phyloP scores from a whole-genome alignment of 2,113 vertebrate genomes.

The Chloebia gouldiae region DNA sequence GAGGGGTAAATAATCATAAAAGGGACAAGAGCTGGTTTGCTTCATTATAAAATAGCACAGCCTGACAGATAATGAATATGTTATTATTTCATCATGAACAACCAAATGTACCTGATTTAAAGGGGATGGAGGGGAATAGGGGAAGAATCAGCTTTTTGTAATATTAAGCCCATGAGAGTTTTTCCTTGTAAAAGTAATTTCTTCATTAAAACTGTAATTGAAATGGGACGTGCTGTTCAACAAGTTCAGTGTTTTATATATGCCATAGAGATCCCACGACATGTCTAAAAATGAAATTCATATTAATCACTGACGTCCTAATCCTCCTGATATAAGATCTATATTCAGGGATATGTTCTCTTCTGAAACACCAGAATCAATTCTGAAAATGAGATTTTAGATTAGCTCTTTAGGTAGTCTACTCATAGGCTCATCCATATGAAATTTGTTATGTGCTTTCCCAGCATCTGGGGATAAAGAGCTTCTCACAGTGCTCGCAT shows the following conservation, averaged over 20 bases:
- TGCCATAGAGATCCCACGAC: neutral
- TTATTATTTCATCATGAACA: conserved; percentile 16
- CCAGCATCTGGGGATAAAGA: conserved; percentile 41
- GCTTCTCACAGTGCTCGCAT: neutral
- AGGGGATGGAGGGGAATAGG: neutral
- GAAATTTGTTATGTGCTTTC: conserved; percentile 45
- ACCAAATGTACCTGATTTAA: neutral
- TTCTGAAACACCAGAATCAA: conserved; percentile 44
- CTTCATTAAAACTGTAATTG: conserved; percentile 63
- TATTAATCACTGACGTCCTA: conserved; percentile 53
- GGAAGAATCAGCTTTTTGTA: neutral
- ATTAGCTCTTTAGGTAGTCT: conserved; percentile 41
- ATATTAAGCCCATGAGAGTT: conserved; percentile 24
- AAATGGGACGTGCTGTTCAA: conserved; percentile 30
- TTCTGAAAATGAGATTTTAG: conserved; percentile 54
- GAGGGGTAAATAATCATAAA: neutral
- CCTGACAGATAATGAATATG: neutral
- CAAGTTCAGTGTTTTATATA: conserved; percentile 9
- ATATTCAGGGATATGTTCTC: conserved; percentile 33
- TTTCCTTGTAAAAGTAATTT: conserved; percentile 38
- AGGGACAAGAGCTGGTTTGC: neutral
- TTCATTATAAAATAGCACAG: neutral
- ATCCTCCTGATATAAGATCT: conserved; percentile 52
- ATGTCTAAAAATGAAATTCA: conserved; percentile 30
- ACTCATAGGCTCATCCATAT: conserved; percentile 34